Evolutionary conservation across 35 echinoderm and acorn worm species (phyloP).

Genomic region (Stichopus chloronotus): DNA sequence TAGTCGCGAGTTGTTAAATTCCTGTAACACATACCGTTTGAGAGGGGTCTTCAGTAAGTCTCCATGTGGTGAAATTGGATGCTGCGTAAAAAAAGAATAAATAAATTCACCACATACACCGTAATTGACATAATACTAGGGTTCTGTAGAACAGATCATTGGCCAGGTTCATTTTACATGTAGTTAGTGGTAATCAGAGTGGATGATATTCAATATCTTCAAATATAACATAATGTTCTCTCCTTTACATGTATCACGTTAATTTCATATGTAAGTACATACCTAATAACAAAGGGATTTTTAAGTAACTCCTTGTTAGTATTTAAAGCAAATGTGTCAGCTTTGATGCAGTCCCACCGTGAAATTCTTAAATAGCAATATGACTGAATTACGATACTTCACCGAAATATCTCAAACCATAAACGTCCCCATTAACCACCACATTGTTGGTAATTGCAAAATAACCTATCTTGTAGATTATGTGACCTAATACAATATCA

Average conservation of each 20-base stretch:
- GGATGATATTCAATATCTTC: background rate
- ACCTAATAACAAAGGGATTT: background rate
- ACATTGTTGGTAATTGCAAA: no score
- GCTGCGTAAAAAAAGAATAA: background rate
- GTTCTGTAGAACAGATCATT: no score
- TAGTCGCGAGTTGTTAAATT: no score
- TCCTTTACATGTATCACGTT: background rate
- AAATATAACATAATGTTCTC: background rate
- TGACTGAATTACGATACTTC: no score
- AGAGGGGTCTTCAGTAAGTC: conserved; percentile 34
- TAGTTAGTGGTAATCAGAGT: background rate
- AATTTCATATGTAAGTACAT: background rate
- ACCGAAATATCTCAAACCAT: no score
- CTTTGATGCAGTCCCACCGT: no score
- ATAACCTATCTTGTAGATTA: no score
- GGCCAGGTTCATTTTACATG: background rate
- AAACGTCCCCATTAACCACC: no score
- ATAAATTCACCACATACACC: background rate
- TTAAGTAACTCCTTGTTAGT: no score
- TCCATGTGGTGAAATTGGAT: conserved; percentile 41
- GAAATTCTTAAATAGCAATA: no score
- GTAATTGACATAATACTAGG: background rate
- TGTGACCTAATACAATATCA: no score
- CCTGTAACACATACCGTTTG: background rate
- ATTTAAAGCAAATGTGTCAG: no score